Conservation (phyloP, 2,113 vertebrate genomes). For the Aldabrachelys gigantea region DNA sequence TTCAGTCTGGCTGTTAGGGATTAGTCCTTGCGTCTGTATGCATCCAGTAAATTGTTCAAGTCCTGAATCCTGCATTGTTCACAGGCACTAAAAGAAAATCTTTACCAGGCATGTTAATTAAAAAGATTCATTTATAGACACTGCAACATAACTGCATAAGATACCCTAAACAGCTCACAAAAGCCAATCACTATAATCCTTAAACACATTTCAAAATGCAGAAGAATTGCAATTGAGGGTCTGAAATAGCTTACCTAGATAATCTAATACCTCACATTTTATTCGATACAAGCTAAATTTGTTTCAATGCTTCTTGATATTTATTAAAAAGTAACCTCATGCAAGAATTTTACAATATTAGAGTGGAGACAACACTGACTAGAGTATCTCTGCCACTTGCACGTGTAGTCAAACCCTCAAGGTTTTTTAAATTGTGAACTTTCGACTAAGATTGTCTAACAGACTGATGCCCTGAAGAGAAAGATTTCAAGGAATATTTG, state of each 20-base stretch:
- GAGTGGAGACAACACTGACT: slow-evolving; percentile 19
- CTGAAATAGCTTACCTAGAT: background rate
- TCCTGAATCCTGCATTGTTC: background rate
- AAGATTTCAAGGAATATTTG: background rate
- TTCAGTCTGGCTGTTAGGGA: background rate
- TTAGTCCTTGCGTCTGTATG: background rate
- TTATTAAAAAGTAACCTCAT: background rate
- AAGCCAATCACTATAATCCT: background rate
- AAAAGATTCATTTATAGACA: background rate
- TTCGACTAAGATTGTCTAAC: background rate
- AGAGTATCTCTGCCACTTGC: background rate
- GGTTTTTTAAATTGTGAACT: slow-evolving; percentile 5
- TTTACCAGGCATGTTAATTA: background rate
- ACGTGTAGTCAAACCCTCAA: background rate
- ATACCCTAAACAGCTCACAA: background rate
- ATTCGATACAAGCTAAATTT: background rate
- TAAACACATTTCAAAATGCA: background rate
- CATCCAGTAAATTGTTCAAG: background rate
- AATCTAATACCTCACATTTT: background rate
- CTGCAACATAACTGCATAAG: background rate
- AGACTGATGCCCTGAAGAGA: background rate
- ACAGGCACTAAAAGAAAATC: background rate
- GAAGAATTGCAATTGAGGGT: background rate
- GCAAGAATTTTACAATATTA: background rate
- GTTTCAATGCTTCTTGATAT: slow-evolving; percentile 1